Evolutionary conservation across 2,888 invertebrate genomes (phyloP), one percentile per base, ranked within the genome.

Genomic region (Theodoxus fluviatilis): DNA sequence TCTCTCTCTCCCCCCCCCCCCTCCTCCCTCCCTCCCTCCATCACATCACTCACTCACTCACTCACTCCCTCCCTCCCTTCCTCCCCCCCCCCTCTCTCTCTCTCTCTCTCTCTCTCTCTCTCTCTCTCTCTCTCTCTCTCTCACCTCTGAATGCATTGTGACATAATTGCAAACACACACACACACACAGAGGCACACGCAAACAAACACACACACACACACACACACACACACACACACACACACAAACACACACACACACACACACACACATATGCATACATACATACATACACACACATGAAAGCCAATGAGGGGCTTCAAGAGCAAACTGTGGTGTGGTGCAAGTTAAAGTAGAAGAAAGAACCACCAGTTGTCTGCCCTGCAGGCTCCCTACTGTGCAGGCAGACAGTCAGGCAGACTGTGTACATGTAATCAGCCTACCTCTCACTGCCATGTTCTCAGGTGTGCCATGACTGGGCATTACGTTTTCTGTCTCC

Each of bases 221-320:
- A 55, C 22, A 22, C 55, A 22, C 55, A 2, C 55, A 55, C 55
- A 22, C 22, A 22, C 55, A 22, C 22, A 15, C 55, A 55, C 55
- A 15, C 55, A 55, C 55, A 15, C 55, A 55, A 25, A 15, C 55
- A 55, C 55, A 15, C 22, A 55, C 55, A 15, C 55, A 55, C 55
- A 22, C 55, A 55, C 55, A 55, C 55, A 55, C 55, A 55, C 55
- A 55, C 55, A 55, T 31, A 55, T 31, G 31, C 55, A 55, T 31
- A 55, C 55, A 55, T 31, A 55, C 12, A 55, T 31, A 55, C 55
- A 55, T 31, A 55, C 55, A 55, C 55, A 55, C 55, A 55, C 55
- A 52, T n/a, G 52, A 6, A 52, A n/a, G 6, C 52, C 6, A 6
- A 52, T 25, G 25, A 6, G 6, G 25, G n/a, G 52, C 6, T 52